Conservation (phyloP, 2,113 vertebrate genomes). For the Ptyas mucosa region DNA sequence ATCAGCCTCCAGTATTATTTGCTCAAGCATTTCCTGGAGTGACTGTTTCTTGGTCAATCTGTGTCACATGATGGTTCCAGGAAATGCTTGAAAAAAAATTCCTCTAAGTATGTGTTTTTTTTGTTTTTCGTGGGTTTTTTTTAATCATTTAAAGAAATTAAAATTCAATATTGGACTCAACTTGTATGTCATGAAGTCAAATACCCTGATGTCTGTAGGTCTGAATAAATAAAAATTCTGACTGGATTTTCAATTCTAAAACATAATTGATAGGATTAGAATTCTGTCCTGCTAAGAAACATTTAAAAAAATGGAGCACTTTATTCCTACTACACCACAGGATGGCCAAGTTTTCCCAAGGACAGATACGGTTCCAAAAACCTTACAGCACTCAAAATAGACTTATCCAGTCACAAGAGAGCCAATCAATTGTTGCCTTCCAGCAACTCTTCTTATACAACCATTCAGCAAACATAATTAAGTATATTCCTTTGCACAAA, state of each 20-base stretch:
- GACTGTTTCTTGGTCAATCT: background rate
- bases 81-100: background rate
- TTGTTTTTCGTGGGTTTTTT: background rate
- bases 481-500: background rate
- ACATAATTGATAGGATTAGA: background rate
- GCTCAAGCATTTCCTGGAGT: background rate
- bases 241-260: background rate
- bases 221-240: background rate
- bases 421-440: background rate
- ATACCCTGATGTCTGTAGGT: background rate
- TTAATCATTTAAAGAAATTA: background rate
- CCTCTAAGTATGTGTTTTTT: background rate
- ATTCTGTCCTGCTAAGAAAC: background rate
- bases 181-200: background rate
- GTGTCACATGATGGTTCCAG: background rate
- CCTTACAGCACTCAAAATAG: background rate
- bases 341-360: background rate
- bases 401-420: background rate
- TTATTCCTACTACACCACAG: background rate
- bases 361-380: background rate
- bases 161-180: background rate
- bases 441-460: background rate
- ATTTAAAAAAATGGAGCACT: background rate
- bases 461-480: background rate
- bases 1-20: background rate